A percentile compares a stretch with the other conserved stretches of the same genome.
phyloP scores from a whole-genome alignment of 2,888 invertebrate species.

The Drosophila neotestacea region DNA sequence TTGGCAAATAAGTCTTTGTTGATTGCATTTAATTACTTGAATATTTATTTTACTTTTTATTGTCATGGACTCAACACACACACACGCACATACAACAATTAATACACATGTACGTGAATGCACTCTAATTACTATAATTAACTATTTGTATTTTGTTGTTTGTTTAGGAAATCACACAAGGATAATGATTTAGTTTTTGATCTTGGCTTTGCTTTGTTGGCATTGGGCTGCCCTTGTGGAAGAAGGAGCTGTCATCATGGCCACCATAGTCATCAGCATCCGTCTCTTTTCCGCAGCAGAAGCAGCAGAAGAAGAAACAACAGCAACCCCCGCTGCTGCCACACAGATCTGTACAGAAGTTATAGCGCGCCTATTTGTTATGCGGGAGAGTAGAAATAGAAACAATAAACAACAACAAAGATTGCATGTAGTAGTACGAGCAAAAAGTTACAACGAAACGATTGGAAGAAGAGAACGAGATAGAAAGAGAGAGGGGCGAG shows the following conservation, averaged over 20 bases:
- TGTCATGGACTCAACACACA: slow-evolving; percentile 49
- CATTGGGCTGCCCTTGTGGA: slow-evolving; percentile 36
- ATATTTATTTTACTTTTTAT: slow-evolving; percentile 55
- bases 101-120: slow-evolving; percentile 37
- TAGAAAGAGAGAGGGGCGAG: slow-evolving; percentile 10
- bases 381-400: slow-evolving; percentile 68
- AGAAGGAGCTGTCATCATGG: slow-evolving; percentile 47
- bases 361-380: slow-evolving; percentile 80
- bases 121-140: slow-evolving; percentile 17
- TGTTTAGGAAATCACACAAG: slow-evolving; percentile 70
- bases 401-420: slow-evolving; percentile 77
- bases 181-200: slow-evolving; percentile 58
- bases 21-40: slow-evolving; percentile 36
- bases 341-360: slow-evolving; percentile 82
- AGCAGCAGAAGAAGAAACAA: slow-evolving; percentile 48
- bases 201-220: slow-evolving; percentile 50
- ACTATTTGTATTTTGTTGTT: slow-evolving; percentile 6
- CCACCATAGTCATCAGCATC: slow-evolving; percentile 49
- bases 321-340: slow-evolving; percentile 37
- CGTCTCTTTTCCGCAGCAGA: slow-evolving; percentile 41
- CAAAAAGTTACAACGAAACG: slow-evolving; percentile 41
- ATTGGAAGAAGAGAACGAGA: slow-evolving; percentile 29
- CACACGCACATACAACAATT: slow-evolving; percentile 33
- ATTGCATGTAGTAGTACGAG: slow-evolving; percentile 66
- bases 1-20: slow-evolving; percentile 41